phyloP scores from a whole-genome alignment of 2,888 invertebrate species.

The Nomada fucata region DNA sequence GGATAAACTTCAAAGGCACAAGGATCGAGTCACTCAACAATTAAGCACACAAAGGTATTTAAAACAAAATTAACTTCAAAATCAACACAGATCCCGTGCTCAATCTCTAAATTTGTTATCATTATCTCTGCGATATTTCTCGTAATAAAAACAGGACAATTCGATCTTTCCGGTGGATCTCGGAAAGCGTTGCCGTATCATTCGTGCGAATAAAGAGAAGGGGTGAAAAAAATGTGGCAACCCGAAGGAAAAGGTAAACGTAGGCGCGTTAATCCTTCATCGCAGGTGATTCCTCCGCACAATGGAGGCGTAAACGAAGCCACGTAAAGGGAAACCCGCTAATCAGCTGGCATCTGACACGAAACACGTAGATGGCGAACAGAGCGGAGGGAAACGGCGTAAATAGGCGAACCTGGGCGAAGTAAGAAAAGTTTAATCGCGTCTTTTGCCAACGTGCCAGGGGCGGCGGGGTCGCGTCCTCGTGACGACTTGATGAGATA shows the following conservation, averaged over 20 bases:
- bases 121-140: no score
- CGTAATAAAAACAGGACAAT: no score
- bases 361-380: constrained; percentile 16
- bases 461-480: constrained; percentile 52
- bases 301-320: constrained; percentile 18
- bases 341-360: constrained; percentile 60
- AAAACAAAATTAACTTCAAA: no score
- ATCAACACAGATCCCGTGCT: no score
- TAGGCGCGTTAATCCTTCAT: constrained; percentile 1
- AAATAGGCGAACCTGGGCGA: constrained; percentile 37
- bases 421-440: constrained; percentile 71
- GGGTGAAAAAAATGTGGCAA: neutral
- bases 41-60: no score
- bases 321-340: constrained; percentile 22
- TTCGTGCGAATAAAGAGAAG: neutral
- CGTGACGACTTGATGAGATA: constrained; percentile 79
- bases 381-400: constrained; percentile 20
- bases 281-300: constrained; percentile 4
- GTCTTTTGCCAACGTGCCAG: constrained; percentile 45
- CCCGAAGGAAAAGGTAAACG: neutral
- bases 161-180: no score
- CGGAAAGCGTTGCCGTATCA: no score
- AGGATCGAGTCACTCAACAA: no score
- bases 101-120: no score
- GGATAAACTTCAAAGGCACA: no score